A percentile compares a stretch with the other conserved stretches of the same genome.
Evolutionary conservation across 2,888 invertebrate genomes (phyloP).

Genomic region (Drosophila eohydei): DNA sequence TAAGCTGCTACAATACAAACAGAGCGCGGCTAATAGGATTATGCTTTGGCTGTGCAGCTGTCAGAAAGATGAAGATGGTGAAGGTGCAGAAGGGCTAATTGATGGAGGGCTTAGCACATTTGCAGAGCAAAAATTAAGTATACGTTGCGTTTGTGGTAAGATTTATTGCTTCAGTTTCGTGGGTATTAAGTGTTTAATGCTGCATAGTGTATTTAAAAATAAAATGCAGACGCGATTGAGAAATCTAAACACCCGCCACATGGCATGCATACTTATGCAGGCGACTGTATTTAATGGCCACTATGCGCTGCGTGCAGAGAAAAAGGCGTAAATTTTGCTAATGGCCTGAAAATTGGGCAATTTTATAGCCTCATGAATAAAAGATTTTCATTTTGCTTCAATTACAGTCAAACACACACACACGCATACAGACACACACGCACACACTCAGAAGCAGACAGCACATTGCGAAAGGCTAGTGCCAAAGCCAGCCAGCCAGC

Average conservation of each 20-base stretch:
- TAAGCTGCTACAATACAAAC: conserved; percentile 76
- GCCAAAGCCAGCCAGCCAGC: conserved; percentile 34
- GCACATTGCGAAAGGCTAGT: conserved; percentile 45
- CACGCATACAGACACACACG: conserved; percentile 45
- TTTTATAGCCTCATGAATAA: conserved; percentile 85
- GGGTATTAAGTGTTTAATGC: conserved; percentile 39
- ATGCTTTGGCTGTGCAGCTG: conserved; percentile 55
- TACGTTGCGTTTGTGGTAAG: conserved; percentile 46
- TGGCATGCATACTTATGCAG: conserved; percentile 75
- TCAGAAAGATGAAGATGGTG: conserved; percentile 23
- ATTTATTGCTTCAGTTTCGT: conserved; percentile 44
- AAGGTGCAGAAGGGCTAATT: neutral
- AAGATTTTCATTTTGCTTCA: conserved; percentile 83
- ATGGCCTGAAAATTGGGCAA: conserved; percentile 85
- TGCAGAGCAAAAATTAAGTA: conserved; percentile 53
- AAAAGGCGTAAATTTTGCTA: conserved; percentile 85
- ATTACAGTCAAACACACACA: conserved; percentile 75
- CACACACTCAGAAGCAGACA: conserved; percentile 31
- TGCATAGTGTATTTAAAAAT: conserved; percentile 54
- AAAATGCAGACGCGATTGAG: conserved; percentile 57
- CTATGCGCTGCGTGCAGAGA: conserved; percentile 75
- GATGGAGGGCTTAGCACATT: neutral
- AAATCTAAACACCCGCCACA: conserved; percentile 69
- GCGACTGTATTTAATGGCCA: conserved; percentile 78
- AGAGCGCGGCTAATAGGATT: conserved; percentile 69